Base-by-base conservation (phyloP, 2,888 invertebrate genomes). In the Himalopsyche tibetana region DNA sequence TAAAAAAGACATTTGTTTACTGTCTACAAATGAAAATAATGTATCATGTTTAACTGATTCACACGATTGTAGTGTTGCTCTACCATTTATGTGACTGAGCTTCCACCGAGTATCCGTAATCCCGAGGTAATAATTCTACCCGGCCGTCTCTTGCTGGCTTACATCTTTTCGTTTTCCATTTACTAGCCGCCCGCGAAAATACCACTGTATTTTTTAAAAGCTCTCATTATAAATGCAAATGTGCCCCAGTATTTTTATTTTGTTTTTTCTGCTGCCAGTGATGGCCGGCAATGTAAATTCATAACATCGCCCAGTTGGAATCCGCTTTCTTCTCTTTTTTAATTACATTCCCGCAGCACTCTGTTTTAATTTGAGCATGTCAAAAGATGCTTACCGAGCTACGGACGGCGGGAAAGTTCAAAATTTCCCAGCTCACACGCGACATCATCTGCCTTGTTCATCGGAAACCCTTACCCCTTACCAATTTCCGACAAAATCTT, bases 141-240 rank as follows among this genome's bases (percentile, higher is more conserved):
- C 51, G 51, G 51, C 51, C 51, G 51, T 51, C 51, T 19, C 63
- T 8, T 19, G 19, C 63, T 19, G 28, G 63, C n/a, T 63, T 63
- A 63, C 28, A 19, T 63, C 63, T 63, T 63, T 63, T 63, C 63
- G 63, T 63, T 63, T 63, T 28, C 63, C 63, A 28, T 63, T 63
- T 63, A 5, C 63, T 19, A 63, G 19, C 63, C 19, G 63, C 63
- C 63, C 63, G 63, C 63, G 63, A 63, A 63, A 63, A 63, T 63
- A 63, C 63, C 63, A 63, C 63, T 63, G 63, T 51, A 51, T 81
- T 42, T 81, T 81, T 51, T 38, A 51, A 42, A 51, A 81, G 82
- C 42, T 55, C 83, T 86, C 86, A 86, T 86, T 86, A 86, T 80
- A 83, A 86, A 86, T 86, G 86, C 86, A 86, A 86, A 86, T 86